Percentiles rank a stretch among this genome's conserved stretches.
Conservation (phyloP, 2,888 invertebrate genomes). For the Diarsia brunnea region DNA sequence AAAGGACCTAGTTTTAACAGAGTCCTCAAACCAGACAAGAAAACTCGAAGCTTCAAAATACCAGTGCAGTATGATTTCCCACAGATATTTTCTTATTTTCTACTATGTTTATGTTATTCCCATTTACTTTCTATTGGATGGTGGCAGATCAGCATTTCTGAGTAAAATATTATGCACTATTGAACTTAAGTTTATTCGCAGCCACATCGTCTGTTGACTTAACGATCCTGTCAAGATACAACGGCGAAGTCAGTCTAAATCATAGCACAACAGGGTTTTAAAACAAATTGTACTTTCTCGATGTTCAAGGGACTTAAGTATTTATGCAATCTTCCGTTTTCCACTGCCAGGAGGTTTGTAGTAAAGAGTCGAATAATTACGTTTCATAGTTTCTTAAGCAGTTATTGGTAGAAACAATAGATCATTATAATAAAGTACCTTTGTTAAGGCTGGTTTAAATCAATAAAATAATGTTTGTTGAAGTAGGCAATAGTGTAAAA, state of each 20-base stretch:
- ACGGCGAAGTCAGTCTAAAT: not conserved
- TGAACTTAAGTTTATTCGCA: not conserved
- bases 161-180: not conserved
- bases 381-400: slow-evolving; percentile 14
- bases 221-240: not conserved
- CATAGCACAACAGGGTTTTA: slow-evolving; percentile 9
- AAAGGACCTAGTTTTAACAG: not conserved
- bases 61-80: not conserved
- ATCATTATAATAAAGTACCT: slow-evolving; percentile 17
- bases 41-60: not conserved
- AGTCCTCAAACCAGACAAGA: not conserved
- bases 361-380: slow-evolving; percentile 1
- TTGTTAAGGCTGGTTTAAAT: not conserved
- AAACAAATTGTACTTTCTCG: slow-evolving; percentile 33
- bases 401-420: slow-evolving; percentile 36
- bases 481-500: too few species aligned
- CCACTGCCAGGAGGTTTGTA: not conserved
- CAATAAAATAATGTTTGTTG: slow-evolving; percentile 1
- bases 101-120: not conserved
- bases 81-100: not conserved
- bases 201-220: not conserved
- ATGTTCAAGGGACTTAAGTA: slow-evolving; percentile 12
- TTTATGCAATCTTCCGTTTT: slow-evolving; percentile 29
- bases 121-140: not conserved
- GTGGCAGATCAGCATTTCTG: too few species aligned